Evolutionary conservation across 2,888 invertebrate genomes (phyloP).

Genomic region (Cheilosia variabilis): DNA sequence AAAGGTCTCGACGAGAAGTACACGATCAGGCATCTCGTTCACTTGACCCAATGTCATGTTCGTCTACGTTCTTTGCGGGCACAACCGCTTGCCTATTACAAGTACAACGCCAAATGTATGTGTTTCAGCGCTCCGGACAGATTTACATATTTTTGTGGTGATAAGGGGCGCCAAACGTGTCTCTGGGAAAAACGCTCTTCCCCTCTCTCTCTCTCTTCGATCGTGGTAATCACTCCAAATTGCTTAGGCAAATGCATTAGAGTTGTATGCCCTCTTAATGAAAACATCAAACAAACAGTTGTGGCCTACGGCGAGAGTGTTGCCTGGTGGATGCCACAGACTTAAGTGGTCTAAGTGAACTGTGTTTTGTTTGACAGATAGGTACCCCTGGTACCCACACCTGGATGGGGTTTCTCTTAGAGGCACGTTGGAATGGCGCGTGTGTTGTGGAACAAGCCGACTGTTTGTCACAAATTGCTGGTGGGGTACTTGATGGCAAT

Average conservation of each 20-base stretch:
- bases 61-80: slow-evolving; percentile 2
- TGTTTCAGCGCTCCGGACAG: not conserved
- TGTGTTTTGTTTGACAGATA: slow-evolving; percentile 60
- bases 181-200: not conserved
- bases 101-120: slow-evolving; percentile 11
- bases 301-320: slow-evolving; percentile 29
- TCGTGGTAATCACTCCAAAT: slow-evolving; percentile 65
- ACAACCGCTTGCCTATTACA: slow-evolving; percentile 11
- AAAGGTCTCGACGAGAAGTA: not conserved
- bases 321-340: slow-evolving; percentile 23
- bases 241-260: slow-evolving; percentile 65
- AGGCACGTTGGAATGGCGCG: slow-evolving; percentile 31
- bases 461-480: slow-evolving; percentile 41
- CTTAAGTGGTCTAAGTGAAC: slow-evolving; percentile 60
- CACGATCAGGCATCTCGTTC: slow-evolving; percentile 4
- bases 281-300: slow-evolving; percentile 67
- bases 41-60: slow-evolving; percentile 35
- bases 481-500: slow-evolving; percentile 25
- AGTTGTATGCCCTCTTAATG: slow-evolving; percentile 58
- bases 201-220: not conserved
- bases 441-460: slow-evolving; percentile 13
- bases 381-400: not conserved
- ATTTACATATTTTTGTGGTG: slow-evolving; percentile 20
- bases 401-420: slow-evolving; percentile 8
- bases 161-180: not conserved